Conservation (phyloP, 1,140 invertebrate species). For the Whitmania pigra region DNA sequence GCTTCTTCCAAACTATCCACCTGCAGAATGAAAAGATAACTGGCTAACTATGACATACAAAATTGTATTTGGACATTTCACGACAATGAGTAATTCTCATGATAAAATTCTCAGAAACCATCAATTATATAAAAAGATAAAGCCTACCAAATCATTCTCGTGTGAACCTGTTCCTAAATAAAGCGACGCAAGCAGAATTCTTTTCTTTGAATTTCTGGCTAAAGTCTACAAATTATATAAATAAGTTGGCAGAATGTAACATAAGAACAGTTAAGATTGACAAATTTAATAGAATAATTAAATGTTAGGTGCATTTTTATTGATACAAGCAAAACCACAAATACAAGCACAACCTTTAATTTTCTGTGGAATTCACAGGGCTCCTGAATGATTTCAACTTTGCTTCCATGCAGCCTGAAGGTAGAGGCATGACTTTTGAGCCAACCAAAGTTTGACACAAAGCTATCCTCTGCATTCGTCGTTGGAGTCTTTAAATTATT, state of each 20-base stretch:
- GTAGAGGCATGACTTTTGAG: neutral
- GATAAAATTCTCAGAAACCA: too few species aligned
- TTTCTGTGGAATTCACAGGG: constrained; percentile 10
- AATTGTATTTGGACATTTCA: constrained; percentile 26
- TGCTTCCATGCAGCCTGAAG: constrained; percentile 5
- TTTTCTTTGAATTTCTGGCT: constrained; percentile 54
- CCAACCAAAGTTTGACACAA: constrained; percentile 4
- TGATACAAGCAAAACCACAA: neutral
- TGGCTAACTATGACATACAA: too few species aligned
- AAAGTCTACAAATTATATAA: constrained; percentile 49
- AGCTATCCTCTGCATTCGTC: neutral
- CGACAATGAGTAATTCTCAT: too few species aligned
- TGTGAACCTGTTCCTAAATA: constrained; percentile 80
- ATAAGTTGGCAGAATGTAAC: neutral
- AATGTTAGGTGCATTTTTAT: neutral
- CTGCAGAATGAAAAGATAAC: constrained; percentile 24
- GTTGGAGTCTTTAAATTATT: too few species aligned
- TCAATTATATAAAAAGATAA: constrained; percentile 33
- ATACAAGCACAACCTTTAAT: constrained; percentile 9
- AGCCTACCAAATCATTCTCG: constrained; percentile 61
- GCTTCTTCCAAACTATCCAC: constrained; percentile 35
- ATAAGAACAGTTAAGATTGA: neutral
- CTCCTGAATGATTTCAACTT: constrained; percentile 12
- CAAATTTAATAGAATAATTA: neutral
- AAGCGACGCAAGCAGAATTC: constrained; percentile 77